A percentile compares a stretch with the other conserved stretches of the same genome.
Evolutionary conservation across 2,113 vertebrate genomes (phyloP).

Genomic region (Benitochromis conjunctus): DNA sequence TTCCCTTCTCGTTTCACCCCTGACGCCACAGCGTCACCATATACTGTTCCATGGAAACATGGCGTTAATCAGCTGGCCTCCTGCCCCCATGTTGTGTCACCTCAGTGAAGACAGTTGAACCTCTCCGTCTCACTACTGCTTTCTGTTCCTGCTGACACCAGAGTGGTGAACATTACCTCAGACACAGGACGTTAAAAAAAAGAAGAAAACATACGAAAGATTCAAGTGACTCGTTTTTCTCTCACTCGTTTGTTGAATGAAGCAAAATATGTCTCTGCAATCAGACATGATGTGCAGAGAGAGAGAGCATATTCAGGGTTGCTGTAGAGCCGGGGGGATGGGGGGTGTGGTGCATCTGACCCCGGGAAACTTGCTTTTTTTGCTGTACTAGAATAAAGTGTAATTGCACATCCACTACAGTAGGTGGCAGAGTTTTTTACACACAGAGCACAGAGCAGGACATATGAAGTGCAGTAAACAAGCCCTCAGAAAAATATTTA

Average conservation of each 20-base stretch:
- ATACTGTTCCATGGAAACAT: background rate
- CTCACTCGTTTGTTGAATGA: conserved; percentile 25
- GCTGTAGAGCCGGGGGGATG: too few species aligned
- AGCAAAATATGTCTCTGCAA: conserved; percentile 22
- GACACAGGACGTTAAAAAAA: background rate
- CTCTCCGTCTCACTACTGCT: background rate
- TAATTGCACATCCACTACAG: background rate
- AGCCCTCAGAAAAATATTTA: background rate
- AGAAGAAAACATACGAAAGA: background rate
- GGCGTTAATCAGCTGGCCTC: conserved; percentile 60
- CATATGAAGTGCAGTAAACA: accelerated
- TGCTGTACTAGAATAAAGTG: background rate
- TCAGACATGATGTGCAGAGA: conserved; percentile 25
- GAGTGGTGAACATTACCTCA: conserved; percentile 5
- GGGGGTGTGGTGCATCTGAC: too few species aligned
- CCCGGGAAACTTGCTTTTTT: too few species aligned
- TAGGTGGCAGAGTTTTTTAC: background rate
- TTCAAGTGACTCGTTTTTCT: conserved; percentile 46
- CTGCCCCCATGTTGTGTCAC: conserved; percentile 36
- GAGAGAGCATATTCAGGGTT: background rate
- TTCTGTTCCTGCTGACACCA: conserved; percentile 14
- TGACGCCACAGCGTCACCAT: background rate
- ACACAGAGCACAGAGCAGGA: background rate
- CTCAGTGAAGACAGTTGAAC: conserved; percentile 37
- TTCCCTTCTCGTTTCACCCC: background rate